Conservation (phyloP, 2,797 vertebrate genomes). For the Cheirogaleus major region DNA sequence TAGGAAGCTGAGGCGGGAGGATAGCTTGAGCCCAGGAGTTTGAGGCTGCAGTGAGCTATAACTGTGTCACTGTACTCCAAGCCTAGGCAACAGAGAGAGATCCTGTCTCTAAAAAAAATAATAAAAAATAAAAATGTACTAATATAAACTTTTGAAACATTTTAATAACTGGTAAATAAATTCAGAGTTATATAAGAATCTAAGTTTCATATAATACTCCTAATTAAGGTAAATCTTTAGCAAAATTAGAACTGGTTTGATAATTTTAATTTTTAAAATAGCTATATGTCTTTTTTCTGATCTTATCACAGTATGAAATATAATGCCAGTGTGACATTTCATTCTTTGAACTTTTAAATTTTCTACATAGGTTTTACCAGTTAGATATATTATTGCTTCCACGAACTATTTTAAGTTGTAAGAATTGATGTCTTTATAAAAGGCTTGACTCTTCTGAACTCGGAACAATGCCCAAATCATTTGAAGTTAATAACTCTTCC, state of each 20-base stretch:
- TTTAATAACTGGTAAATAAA: not conserved
- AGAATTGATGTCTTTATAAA: not conserved
- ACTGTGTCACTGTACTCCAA: too few relatives aligned
- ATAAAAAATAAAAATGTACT: not conserved
- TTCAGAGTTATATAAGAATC: conserved; percentile 4
- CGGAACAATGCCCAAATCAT: not conserved
- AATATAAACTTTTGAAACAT: not conserved
- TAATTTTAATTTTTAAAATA: conserved; percentile 32
- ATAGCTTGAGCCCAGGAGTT: not conserved
- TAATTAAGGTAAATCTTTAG: not conserved
- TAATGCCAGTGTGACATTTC: not conserved
- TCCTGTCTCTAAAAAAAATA: too few relatives aligned
- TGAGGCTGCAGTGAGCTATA: not conserved
- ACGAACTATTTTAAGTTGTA: not conserved
- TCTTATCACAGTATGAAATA: not conserved
- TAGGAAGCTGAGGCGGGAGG: not conserved
- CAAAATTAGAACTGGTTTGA: not conserved
- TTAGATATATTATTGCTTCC: not conserved
- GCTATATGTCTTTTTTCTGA: not conserved
- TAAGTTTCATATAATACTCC: not conserved
- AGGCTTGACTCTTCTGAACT: not conserved
- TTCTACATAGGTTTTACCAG: not conserved
- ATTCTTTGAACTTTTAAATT: not conserved
- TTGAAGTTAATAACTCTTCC: not conserved
- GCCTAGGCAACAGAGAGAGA: too few relatives aligned